Base-by-base conservation (phyloP, 2,888 invertebrate species). In the Sarcophaga rosellei region DNA sequence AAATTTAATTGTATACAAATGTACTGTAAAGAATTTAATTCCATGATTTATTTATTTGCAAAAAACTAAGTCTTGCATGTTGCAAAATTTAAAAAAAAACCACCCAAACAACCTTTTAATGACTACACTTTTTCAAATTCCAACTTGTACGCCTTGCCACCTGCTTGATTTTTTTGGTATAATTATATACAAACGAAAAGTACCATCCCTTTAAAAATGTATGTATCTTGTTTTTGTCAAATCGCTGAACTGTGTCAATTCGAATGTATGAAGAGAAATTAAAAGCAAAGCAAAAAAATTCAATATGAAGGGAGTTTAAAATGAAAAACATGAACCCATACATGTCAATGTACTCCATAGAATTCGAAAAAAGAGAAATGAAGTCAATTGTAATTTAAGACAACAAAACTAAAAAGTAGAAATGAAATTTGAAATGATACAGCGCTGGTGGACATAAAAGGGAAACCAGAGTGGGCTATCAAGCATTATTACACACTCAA, bases 301-400 rank as follows among this genome's bases (percentile, higher is more conserved):
- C 35, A 6, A 35, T 35, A 35, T 35, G 35, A 35, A 35, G 23
- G 17, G 47, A 21, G 12, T 8, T 59, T 20, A 62, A 65, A 65
- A 45, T 21, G 35, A 21, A 72, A 45, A 25, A 75, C 25, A 57
- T 57, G 21, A 76, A 66, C 21, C 11, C n/a, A 66, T 8, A 75
- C n/a, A 81, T 75, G 81, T 81, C 75, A 81, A 81, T 66, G 69
- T 63, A 81, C 81, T 69, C 69, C 35, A 35, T 15, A 65, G 47
- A 23, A 65, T 35, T 44, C 57, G 2, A 10, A 57, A 75, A 81
- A 70, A 45, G 44, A 20, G 25, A 74, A 81, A 74, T 62, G 21
- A 74, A 74, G 68, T 81, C 62, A 63, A 75, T 81, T 81, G 81
- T 75, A 70, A 44, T 69, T 63, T 53, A 68, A 68, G 25, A 21